Evolutionary conservation across 2,113 vertebrate species (phyloP).

Genomic region (Aramus guarauna): DNA sequence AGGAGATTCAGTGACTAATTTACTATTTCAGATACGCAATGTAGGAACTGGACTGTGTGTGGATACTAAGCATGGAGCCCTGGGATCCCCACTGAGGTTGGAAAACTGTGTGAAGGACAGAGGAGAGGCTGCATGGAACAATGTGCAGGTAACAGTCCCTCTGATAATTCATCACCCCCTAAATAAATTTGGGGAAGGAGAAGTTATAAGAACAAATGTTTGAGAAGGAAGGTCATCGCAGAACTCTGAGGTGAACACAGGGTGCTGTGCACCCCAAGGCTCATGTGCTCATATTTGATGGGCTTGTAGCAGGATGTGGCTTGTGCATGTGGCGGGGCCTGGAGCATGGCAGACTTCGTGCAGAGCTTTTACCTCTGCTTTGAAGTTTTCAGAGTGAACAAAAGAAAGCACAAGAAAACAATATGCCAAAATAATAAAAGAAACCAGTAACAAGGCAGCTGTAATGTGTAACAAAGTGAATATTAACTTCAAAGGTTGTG

Average conservation of each 20-base stretch:
- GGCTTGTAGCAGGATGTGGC: background rate
- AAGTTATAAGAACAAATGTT: background rate
- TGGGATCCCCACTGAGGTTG: slow-evolving; percentile 86
- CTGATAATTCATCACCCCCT: background rate
- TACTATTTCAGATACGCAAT: slow-evolving; percentile 81
- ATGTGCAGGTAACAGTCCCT: slow-evolving; percentile 81
- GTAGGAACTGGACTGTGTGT: slow-evolving; percentile 82
- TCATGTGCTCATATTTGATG: background rate
- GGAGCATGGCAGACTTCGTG: background rate
- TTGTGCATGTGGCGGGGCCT: background rate
- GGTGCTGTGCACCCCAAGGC: background rate
- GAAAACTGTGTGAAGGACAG: slow-evolving; percentile 86
- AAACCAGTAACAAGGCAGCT: slow-evolving; percentile 47
- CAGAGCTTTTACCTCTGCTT: slow-evolving; percentile 7
- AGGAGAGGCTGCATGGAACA: slow-evolving; percentile 86
- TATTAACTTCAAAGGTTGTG: slow-evolving; percentile 61
- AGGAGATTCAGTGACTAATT: background rate
- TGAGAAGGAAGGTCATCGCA: background rate
- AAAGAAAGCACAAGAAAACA: slow-evolving; percentile 40
- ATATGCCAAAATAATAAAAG: slow-evolving; percentile 32
- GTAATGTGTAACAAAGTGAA: slow-evolving; percentile 57
- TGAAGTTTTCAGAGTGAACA: slow-evolving; percentile 2
- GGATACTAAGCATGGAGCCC: slow-evolving; percentile 88
- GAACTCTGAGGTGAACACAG: background rate
- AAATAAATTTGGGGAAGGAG: background rate